Evolutionary conservation across 1,140 invertebrate species (phyloP), one percentile per base, ranked within the genome.

Genomic region (Saxidomus purpurata): DNA sequence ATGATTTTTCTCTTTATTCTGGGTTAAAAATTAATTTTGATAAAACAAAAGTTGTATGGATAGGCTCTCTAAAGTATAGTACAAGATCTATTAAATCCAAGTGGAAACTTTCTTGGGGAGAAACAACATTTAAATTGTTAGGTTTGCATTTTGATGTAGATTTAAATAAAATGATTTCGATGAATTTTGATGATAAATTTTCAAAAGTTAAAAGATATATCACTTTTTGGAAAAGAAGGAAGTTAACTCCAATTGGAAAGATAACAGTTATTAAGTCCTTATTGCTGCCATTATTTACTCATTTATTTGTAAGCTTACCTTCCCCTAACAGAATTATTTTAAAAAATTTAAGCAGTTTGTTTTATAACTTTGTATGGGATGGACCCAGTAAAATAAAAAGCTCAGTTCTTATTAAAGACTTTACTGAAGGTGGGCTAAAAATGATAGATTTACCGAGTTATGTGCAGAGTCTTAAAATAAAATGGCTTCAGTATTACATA

Each of bases 31-130:
- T 38, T 28, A 89, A 74, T 40, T 34, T 59, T 40, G 52, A 81
- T 13, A 89, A 89, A 55, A 82, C 67, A 13, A 81, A 89, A 69
- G 63, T 63, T 25, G 43, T 81, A 3, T 88, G 86, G 86, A 52
- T 81, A 31, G 86, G 86, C n/a, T 15, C 40, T 8, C 67, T 36
- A 31, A 81, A 69, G 71, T 28, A 69, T 6, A 34, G 71, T 43
- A 40, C n/a, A 6, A 11, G 40, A 1, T 34, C 38, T 19, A 38
- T 76, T 36, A 38, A 40, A 38, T 11, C 71, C 19, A 40, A 76
- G 25, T 40, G 38, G 1, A 76, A 76, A 43, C 43, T 43, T 43
- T 43, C 40, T 13, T 76, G 71, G 71, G 34, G 25, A 17, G 38
- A 11, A 36, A 40, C 31, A 36, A 34, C 17, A 4, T 76, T 76